These are phyloP conservation scores for Agonum fuliginosum DNA, from an alignment of 2,888 invertebrate genomes.

Conservation along the genomic window DNA sequence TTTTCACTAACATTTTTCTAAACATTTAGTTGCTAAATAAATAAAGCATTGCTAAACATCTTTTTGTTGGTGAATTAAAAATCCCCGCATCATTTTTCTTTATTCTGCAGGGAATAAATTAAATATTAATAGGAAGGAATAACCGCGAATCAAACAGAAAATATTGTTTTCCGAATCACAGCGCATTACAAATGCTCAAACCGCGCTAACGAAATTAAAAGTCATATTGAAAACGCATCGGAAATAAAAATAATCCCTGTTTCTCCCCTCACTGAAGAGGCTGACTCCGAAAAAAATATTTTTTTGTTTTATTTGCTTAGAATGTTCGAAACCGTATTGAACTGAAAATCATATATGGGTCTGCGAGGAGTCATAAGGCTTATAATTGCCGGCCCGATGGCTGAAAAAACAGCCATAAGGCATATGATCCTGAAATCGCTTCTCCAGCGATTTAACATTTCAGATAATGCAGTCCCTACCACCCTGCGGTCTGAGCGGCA, in stretches of 20 bases:
- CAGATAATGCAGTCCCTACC: constrained; percentile 44
- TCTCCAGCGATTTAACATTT: constrained; percentile 51
- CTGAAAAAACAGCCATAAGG: constrained; percentile 54
- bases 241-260: constrained; percentile 37
- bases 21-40: no score
- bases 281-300: constrained; percentile 43
- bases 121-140: constrained; percentile 34
- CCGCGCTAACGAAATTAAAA: constrained; percentile 43
- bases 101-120: constrained; percentile 17
- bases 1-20: background rate
- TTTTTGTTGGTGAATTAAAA: no score
- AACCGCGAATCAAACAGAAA: constrained; percentile 47
- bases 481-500: background rate
- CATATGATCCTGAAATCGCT: constrained; percentile 46
- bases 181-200: constrained; percentile 16
- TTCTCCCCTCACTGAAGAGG: constrained; percentile 41
- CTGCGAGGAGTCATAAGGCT: constrained; percentile 41
- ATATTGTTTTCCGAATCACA: constrained; percentile 48
- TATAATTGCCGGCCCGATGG: constrained; percentile 47
- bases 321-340: constrained; percentile 50
- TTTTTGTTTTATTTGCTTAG: constrained; percentile 55
- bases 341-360: constrained; percentile 48
- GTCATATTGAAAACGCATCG: constrained; percentile 49
- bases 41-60: no score
- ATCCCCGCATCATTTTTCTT: no score